phyloP scores from a whole-genome alignment of 2,113 vertebrate genomes.

The Donacobius atricapilla region DNA sequence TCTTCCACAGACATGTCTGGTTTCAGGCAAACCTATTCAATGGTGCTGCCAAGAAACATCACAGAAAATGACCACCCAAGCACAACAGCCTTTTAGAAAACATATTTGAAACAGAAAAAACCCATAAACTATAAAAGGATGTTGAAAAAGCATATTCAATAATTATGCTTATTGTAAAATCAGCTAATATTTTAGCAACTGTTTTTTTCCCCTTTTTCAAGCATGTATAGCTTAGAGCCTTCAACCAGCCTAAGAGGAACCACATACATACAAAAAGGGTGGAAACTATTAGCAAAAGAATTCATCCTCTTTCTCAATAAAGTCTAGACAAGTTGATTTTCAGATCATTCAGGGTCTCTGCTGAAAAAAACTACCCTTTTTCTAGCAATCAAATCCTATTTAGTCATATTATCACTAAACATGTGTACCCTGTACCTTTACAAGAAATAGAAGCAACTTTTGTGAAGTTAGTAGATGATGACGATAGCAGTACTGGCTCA shows the following conservation, averaged over 20 bases:
- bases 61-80: slow-evolving; percentile 36
- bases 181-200: background rate
- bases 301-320: background rate
- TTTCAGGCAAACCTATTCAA: background rate
- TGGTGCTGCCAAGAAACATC: slow-evolving; percentile 11
- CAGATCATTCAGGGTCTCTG: background rate
- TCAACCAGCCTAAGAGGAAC: background rate
- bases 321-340: background rate
- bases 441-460: slow-evolving; percentile 86
- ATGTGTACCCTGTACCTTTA: slow-evolving; percentile 73
- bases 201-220: background rate
- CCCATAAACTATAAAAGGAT: background rate
- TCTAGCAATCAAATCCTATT: background rate
- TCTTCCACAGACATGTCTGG: background rate
- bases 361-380: background rate
- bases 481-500: slow-evolving; percentile 79
- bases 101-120: background rate
- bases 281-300: background rate
- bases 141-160: background rate
- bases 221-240: background rate
- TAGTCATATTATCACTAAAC: background rate
- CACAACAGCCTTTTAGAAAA: slow-evolving; percentile 20
- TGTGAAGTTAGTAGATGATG: slow-evolving; percentile 85
- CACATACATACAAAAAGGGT: background rate
- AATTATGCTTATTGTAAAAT: background rate